Base-by-base conservation (phyloP, 2,888 invertebrate species). In the Papilio demoleus region DNA sequence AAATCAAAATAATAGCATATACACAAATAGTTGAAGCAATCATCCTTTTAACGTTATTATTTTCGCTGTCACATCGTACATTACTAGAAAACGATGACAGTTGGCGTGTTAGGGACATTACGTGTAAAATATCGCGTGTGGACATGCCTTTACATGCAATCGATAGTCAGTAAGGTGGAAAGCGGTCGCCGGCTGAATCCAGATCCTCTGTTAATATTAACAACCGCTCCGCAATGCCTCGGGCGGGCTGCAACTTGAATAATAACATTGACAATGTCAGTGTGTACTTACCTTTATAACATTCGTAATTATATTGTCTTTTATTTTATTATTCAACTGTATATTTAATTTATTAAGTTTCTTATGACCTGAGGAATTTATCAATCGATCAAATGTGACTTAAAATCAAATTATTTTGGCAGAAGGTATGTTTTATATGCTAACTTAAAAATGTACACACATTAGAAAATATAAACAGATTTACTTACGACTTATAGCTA, bases 121-220 rank as follows among this genome's bases (percentile, higher is more conserved):
- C 27, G 53, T 22, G n/a, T 22, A 38, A 24, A 5, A 2, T 22
- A 24, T 17, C 47, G 22, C 36, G 50, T 67, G 67, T 67, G 45
- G n/a, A 68, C 56, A 11, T 77, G 74, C 12, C 45, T 58, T 75
- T 79, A 75, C 76, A 68, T 72, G 80, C 78, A 83, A 84, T 84
- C 82, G 86, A 82, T 81, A 81, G 81, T 79, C 84, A 82, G 86
- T 84, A 83, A 85, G 81, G 85, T 80, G 84, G 83, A 85, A 86
- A 82, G 83, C 81, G 82, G 84, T 85, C 82, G 81, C 79, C 77
- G 78, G 81, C 79, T 84, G 84, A 84, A 86, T 86, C 82, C 84
- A 80, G 82, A 86, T 83, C 81, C 81, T 79, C 81, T 83, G 85
- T 87, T 87, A 86, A 85, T 85, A 86, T 85, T 85, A 85, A 84